Conservation (phyloP, 2,888 invertebrate species). For the Pseudococcus longispinus region DNA sequence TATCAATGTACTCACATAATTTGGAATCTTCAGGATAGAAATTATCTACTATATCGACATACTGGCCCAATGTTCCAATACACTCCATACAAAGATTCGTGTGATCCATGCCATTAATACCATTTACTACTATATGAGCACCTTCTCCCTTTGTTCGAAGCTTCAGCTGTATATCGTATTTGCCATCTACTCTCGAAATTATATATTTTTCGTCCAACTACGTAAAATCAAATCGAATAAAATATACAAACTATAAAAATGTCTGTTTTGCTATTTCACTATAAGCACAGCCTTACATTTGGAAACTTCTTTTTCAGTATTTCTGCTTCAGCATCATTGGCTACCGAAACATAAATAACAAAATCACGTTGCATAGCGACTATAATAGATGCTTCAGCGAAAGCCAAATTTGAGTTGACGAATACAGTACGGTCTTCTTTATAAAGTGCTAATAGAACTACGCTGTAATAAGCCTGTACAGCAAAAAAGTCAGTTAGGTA, state of each 20-base stretch:
- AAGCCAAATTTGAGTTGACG: slow-evolving; percentile 73
- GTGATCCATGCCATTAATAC: slow-evolving; percentile 67
- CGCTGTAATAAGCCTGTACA: slow-evolving; percentile 42
- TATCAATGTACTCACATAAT: neutral
- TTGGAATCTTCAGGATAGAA: slow-evolving; percentile 64
- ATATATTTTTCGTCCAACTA: slow-evolving; percentile 24
- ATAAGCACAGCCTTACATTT: slow-evolving; percentile 61
- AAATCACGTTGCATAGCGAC: slow-evolving; percentile 72
- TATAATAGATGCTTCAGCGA: slow-evolving; percentile 78
- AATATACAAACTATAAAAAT: no score
- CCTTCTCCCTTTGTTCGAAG: slow-evolving; percentile 57
- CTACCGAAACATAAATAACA: slow-evolving; percentile 75
- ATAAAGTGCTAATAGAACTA: neutral
- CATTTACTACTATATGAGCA: slow-evolving; percentile 68
- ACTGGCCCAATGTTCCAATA: slow-evolving; percentile 68
- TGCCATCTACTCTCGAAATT: slow-evolving; percentile 10
- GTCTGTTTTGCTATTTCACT: no score
- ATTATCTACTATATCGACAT: slow-evolving; percentile 69
- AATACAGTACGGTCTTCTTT: slow-evolving; percentile 62
- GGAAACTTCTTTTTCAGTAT: slow-evolving; percentile 71
- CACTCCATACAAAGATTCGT: slow-evolving; percentile 66
- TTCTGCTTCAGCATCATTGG: slow-evolving; percentile 70
- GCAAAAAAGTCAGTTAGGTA: no score
- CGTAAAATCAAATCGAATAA: neutral
- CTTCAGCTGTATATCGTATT: slow-evolving; percentile 56